Evolutionary conservation across 2,797 vertebrate genomes (phyloP), one percentile per base, ranked within the genome.

Genomic region (Pempheris klunzingeri): DNA sequence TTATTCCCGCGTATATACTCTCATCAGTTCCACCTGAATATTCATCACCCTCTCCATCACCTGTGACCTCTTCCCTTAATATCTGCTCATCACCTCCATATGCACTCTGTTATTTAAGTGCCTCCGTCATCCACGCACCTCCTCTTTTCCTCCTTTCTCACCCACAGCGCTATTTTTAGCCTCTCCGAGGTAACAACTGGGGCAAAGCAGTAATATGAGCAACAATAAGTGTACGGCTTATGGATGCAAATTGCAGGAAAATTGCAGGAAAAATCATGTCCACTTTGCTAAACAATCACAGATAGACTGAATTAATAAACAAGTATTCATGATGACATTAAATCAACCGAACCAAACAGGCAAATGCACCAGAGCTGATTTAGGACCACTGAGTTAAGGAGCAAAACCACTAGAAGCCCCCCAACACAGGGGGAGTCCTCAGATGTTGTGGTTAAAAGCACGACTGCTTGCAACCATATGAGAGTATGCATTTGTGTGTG

Each of bases 401-500:
- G n/a, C n/a, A n/a, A n/a, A n/a, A n/a, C n/a, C n/a, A n/a, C n/a
- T n/a, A n/a, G n/a, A n/a, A n/a, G n/a, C n/a, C n/a, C n/a, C n/a
- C n/a, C n/a, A 32, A 64, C 26, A 13, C 5, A 1, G 14, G 9
- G 62, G 36, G 8, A 9, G 43, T n/a, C 43, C 10, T 36, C 50
- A n/a, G 22, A n/a, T 49, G 39, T 14, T 52, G 12, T 15, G 59
- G 17, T 24, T 53, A 63, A 66, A 10, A 18, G 64, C 52, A 55
- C 8, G 54, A 52, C 71, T 28, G 68, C 49, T 47, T 71, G 55
- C 43, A 55, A 58, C 28, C 53, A 52, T 32, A 50, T 46, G 69
- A 50, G 34, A 44, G 46, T 32, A n/a, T 78, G 66, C 36, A 12
- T 75, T 50, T 38, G 30, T 73, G 68, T 74, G 68, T 60, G 57